Percentiles rank a stretch among this genome's conserved stretches.
phyloP scores from a whole-genome alignment of 1,140 invertebrate genomes.

The Pararge aegeria region DNA sequence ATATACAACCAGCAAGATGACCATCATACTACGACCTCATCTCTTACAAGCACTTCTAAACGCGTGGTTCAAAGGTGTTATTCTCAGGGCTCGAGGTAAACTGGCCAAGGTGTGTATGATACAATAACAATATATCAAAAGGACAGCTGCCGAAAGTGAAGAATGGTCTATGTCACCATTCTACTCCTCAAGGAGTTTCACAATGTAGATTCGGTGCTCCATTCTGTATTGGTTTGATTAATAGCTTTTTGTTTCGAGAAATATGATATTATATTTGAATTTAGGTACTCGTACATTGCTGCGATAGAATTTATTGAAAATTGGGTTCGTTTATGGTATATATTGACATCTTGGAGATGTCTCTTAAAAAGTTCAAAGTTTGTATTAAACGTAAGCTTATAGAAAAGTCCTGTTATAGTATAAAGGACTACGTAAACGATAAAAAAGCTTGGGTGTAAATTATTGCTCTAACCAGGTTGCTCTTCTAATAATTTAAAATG shows the following conservation, averaged over 20 bases:
- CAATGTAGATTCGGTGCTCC: conserved; percentile 17
- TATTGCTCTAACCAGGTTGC: too few species aligned
- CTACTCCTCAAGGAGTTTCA: conserved; percentile 42
- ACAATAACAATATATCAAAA: conserved; percentile 55
- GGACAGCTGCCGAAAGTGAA: conserved; percentile 52
- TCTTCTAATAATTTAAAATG: too few species aligned
- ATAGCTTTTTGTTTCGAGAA: conserved; percentile 16
- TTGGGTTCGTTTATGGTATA: conserved; percentile 3
- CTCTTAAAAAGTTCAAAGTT: too few species aligned
- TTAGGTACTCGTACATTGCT: neutral
- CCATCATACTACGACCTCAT: conserved; percentile 31
- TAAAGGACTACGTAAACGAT: too few species aligned
- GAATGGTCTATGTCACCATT: conserved; percentile 41
- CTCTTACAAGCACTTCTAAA: neutral
- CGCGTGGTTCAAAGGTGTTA: neutral
- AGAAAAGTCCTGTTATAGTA: too few species aligned
- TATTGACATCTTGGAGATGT: too few species aligned
- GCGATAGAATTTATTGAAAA: conserved; percentile 7
- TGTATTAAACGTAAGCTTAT: too few species aligned
- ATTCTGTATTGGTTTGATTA: conserved; percentile 19
- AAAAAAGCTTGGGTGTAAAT: too few species aligned
- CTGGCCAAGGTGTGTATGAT: conserved; percentile 37
- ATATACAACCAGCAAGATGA: conserved; percentile 26
- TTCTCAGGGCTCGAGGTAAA: conserved; percentile 25
- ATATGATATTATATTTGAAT: conserved; percentile 13